Conservation (phyloP, 2,888 invertebrate genomes). For the Sthenelais limicola region DNA sequence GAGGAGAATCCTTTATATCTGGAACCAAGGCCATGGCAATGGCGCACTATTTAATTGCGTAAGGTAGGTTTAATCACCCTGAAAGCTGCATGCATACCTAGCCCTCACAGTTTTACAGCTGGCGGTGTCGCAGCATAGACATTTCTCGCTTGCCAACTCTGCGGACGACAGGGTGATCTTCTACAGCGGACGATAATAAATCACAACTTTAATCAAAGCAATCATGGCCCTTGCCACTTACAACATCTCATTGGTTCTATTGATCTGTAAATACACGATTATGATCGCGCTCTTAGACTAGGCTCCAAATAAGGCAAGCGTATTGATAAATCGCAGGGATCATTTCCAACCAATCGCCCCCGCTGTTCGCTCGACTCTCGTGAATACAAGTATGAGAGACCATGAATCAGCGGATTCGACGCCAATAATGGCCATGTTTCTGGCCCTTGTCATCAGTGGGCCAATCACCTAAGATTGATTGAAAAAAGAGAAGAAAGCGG, state of each 20-base stretch:
- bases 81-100: too few relatives aligned
- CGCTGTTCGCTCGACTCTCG: background rate
- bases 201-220: constrained; percentile 8
- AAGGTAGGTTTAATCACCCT: too few relatives aligned
- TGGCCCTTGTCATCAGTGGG: too few relatives aligned
- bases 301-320: background rate
- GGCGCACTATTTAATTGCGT: too few relatives aligned
- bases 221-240: background rate
- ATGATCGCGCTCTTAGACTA: background rate
- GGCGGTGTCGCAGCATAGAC: background rate
- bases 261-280: constrained; percentile 31
- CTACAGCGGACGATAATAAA: constrained; percentile 9
- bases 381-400: constrained; percentile 17
- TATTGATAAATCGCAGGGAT: constrained; percentile 29
- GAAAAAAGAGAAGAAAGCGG: too few relatives aligned
- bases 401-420: constrained; percentile 30
- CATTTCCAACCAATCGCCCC: constrained; percentile 15
- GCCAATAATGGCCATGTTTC: too few relatives aligned
- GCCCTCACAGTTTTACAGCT: background rate
- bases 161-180: background rate
- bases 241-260: background rate
- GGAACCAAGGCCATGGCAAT: too few relatives aligned
- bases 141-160: background rate
- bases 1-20: too few relatives aligned
- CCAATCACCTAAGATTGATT: too few relatives aligned